Conservation (phyloP, 64 coral and sea anemone genomes). For the Montipora capricornis region DNA sequence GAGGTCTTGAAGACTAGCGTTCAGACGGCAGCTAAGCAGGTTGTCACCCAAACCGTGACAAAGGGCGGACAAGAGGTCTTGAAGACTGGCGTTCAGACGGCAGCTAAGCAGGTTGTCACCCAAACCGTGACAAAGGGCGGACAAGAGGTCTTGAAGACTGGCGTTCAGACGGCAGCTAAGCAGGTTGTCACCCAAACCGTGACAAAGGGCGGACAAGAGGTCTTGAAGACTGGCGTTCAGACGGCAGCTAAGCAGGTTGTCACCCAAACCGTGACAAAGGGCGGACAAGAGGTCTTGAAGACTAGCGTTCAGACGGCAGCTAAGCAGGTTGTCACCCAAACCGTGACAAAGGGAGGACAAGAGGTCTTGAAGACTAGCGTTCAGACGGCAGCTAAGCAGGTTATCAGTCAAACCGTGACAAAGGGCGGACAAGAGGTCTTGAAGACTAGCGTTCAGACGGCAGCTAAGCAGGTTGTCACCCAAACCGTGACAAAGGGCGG, state of each 20-base stretch:
- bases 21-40: no score
- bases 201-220: neutral
- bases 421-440: neutral
- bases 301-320: no score
- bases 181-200: neutral
- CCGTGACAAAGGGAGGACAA: neutral
- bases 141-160: neutral
- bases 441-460: neutral
- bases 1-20: no score
- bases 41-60: no score
- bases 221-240: neutral
- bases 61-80: no score
- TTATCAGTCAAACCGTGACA: neutral
- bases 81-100: no score
- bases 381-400: neutral
- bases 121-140: neutral
- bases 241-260: no score
- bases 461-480: no score
- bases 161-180: neutral
- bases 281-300: no score
- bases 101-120: neutral
- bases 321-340: neutral
- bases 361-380: neutral
- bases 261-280: no score
- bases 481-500: no score